Percentiles rank a stretch among this genome's conserved stretches.
Evolutionary conservation across 2,888 invertebrate genomes (phyloP).

Genomic region (Strigamia transsilvanica): DNA sequence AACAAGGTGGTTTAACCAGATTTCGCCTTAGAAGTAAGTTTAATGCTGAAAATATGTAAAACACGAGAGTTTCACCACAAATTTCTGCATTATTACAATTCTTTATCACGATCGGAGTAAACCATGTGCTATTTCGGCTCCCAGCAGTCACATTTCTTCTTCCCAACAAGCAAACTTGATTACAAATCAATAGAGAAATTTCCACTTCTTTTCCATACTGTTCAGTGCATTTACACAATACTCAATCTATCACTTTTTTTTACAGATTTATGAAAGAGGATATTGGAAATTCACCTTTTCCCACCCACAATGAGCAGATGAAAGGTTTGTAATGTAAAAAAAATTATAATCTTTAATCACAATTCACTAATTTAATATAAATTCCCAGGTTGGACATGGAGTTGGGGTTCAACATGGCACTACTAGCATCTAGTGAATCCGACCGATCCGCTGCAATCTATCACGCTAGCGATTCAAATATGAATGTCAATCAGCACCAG

Average conservation of each 20-base stretch:
- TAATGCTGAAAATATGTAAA: neutral
- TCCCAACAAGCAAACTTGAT: neutral
- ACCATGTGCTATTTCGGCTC: neutral
- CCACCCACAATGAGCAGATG: neutral
- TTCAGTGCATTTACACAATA: neutral
- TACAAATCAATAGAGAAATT: conserved; percentile 27
- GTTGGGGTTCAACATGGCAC: neutral
- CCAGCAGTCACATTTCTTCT: neutral
- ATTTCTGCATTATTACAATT: neutral
- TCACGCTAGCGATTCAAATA: neutral
- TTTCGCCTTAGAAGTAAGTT: conserved; percentile 7
- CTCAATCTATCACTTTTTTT: neutral
- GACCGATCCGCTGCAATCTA: neutral
- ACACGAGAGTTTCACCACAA: neutral
- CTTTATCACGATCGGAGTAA: neutral
- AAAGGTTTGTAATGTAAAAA: neutral
- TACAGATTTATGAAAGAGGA: neutral
- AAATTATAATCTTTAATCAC: neutral
- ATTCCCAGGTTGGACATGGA: neutral
- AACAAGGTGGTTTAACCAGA: neutral
- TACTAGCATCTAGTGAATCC: neutral
- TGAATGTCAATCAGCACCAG: conserved; percentile 1
- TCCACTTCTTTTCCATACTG: neutral
- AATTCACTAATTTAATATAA: neutral
- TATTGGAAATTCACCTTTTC: neutral